Evolutionary conservation across 2,113 vertebrate genomes (phyloP), one percentile per base, ranked within the genome.

Genomic region (Lynx canadensis): DNA sequence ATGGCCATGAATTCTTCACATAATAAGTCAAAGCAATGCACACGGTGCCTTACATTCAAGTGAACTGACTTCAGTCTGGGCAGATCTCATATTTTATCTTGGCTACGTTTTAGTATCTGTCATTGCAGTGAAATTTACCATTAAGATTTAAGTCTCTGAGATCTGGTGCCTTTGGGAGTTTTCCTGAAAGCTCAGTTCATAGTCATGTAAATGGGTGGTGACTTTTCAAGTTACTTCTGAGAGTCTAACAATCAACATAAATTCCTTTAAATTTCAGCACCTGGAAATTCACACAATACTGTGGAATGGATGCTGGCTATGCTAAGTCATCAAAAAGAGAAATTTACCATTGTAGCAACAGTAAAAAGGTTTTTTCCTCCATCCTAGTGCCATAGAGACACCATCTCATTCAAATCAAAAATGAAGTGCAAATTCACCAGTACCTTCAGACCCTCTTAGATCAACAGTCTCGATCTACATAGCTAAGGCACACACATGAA

Each of bases 191-290:
- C 86, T 96, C 29, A 57, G 92, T 95, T 92, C 94, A 95, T 82
- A 92, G 94, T 96, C 83, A 97, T 88, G 83, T 81, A 97, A 98
- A 97, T 97, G 84, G 66, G 36, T 91, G 88, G 87, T 87, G 79
- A 96, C 74, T 95, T 97, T 96, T 97, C 95, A 89, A 92, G 90
- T 98, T 94, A 65, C 45, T 84, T 95, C 65, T 96, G 73, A 96
- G 87, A 81, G 7, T 71, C 55, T 76, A 71, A 97, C 66, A 97
- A 94, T 95, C 41, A 91, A 85, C 74, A 73, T 71, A 89, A 93
- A 89, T 97, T 90, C 69, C 73, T 96, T 97, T 92, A 88, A 78
- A 71, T 94, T 95, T 96, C 80, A 87, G 68, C 41, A 27, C 41
- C 91, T 95, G 84, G 69, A 96, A 97, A 95, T 57, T 82, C 93